Evolutionary conservation across 2,113 vertebrate genomes (phyloP).

Genomic region (Saccopteryx bilineata): DNA sequence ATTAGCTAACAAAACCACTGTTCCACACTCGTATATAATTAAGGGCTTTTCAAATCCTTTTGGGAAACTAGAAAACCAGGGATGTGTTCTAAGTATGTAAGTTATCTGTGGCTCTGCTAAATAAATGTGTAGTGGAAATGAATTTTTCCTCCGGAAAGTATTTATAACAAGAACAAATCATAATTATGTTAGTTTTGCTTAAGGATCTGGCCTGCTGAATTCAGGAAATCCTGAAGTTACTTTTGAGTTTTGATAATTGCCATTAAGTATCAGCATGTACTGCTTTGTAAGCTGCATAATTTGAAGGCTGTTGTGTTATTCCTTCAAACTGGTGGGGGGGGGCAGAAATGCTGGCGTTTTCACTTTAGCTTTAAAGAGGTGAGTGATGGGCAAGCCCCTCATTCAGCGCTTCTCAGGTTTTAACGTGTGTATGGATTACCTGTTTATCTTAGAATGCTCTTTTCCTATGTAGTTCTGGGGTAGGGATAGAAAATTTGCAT

Average conservation of each 20-base stretch:
- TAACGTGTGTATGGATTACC: not conserved
- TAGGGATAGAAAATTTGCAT: not conserved
- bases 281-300: not conserved
- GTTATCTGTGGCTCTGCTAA: slow-evolving; percentile 50
- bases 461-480: not conserved
- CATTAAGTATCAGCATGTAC: not conserved
- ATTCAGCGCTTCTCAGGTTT: not conserved
- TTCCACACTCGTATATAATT: slow-evolving; percentile 78
- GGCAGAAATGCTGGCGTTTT: not conserved
- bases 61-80: slow-evolving; percentile 63
- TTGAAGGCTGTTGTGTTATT: not conserved
- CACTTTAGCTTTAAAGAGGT: not conserved
- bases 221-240: not conserved
- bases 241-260: not conserved
- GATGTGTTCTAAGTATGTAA: slow-evolving; percentile 33
- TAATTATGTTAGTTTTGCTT: slow-evolving; percentile 49
- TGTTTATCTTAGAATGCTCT: not conserved
- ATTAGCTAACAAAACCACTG: slow-evolving; percentile 80
- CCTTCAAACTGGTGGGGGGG: not conserved
- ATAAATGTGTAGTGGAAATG: slow-evolving; percentile 57
- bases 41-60: slow-evolving; percentile 74
- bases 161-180: slow-evolving; percentile 64
- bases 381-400: not conserved
- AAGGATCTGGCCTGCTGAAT: not conserved
- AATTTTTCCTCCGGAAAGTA: slow-evolving; percentile 64